These are phyloP conservation scores for Pangasianodon gigas DNA, from an alignment of 2,113 vertebrate genomes.

Conservation along the genomic window DNA sequence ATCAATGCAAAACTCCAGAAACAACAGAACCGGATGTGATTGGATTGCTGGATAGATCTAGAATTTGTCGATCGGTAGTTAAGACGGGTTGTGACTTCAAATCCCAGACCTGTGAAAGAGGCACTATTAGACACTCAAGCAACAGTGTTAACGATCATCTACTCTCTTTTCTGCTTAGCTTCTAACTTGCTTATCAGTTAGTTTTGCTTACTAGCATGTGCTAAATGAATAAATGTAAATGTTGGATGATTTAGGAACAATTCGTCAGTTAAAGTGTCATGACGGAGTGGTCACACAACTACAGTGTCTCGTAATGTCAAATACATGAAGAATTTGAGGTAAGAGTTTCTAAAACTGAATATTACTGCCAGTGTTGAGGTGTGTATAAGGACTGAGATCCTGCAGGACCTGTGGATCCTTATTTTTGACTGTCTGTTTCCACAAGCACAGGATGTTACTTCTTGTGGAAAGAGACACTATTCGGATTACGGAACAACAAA, in stretches of 20 bases:
- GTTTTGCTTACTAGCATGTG: background rate
- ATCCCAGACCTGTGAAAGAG: background rate
- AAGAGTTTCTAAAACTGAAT: background rate
- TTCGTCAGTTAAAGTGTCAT: background rate
- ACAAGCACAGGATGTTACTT: background rate
- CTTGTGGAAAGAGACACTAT: background rate
- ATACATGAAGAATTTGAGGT: background rate
- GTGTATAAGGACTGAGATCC: background rate
- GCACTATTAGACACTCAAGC: background rate
- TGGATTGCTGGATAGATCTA: background rate
- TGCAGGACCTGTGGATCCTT: background rate
- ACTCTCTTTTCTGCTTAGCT: background rate
- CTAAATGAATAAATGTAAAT: background rate
- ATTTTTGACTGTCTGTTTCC: background rate
- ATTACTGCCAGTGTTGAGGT: background rate
- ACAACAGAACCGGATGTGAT: background rate
- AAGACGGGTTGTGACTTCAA: background rate
- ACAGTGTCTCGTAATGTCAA: background rate
- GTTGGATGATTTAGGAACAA: background rate
- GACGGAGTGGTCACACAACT: background rate
- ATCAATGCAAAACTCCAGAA: too few relatives aligned
- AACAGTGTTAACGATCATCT: background rate
- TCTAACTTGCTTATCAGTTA: background rate
- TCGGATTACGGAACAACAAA: background rate
- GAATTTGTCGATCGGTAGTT: background rate